Evolutionary conservation across 2,113 vertebrate genomes (phyloP), one percentile per base, ranked within the genome.

Genomic region (Ictalurus furcatus): DNA sequence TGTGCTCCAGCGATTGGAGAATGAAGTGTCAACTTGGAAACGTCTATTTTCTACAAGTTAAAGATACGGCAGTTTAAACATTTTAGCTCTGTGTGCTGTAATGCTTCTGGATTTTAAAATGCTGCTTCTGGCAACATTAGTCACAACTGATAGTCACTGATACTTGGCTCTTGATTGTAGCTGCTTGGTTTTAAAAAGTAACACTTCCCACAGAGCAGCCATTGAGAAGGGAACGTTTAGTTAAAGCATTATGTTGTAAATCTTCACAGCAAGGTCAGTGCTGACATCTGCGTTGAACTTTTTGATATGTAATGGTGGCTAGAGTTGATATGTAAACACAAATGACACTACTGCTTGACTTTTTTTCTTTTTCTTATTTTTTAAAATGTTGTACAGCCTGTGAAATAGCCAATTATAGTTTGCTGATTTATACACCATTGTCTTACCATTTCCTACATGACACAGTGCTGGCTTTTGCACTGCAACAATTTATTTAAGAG

Each of bases 71-170:
- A 65, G 92, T 85, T 73, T 90, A 90, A 56, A 73, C 12, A 44
- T 58, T 28, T 76, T 44, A 52, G 54, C 23, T 69, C 12, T 84
- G 28, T 67, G 78, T 58, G 88, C 61, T 85, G 25, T 28, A 40
- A 14, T 78, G 69, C 65, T 74, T 86, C 56, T 74, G 54, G 30
- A 83, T 90, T 71, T 85, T 90, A 89, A 90, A 85, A 80, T 88
- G 88, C n/a, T 61, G 30, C 81, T 85, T 83, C 23, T 34, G 88
- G 67, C 81, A 52, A n/a, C 44, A 71, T 54, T 48, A 84, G 74
- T 69, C 69, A 76, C 86, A 82, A 90, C 90, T 92, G 91, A 92
- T 91, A 85, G 81, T 80, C 84, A 86, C 87, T 92, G 52, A 85
- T 90, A 90, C 82, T 83, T 87, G 80, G 74, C 71, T 56, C 56